Evolutionary conservation across 2,888 invertebrate genomes (phyloP).

Genomic region (Perizoma flavofasciatum): DNA sequence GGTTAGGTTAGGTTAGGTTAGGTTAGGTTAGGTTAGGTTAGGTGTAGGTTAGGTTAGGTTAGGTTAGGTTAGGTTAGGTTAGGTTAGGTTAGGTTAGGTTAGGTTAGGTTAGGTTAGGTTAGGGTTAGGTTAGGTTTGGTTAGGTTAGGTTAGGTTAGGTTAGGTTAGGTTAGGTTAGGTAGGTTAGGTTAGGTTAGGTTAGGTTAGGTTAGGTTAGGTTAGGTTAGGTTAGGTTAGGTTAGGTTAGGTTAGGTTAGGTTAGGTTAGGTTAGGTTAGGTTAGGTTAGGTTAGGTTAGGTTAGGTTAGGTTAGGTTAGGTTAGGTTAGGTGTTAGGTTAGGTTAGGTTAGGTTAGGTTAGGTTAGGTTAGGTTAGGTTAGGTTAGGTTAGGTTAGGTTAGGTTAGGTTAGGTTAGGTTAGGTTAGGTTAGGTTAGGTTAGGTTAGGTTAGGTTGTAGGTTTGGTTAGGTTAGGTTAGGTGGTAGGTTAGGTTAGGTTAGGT

Average conservation of each 20-base stretch:
- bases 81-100: slow-evolving; percentile 1
- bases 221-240: slow-evolving; percentile 1
- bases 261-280: slow-evolving; percentile 1
- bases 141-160: slow-evolving; percentile 1
- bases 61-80: slow-evolving; percentile 1
- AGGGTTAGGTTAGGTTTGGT: slow-evolving; percentile 1
- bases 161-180: slow-evolving; percentile 1
- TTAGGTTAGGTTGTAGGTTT: slow-evolving; percentile 1
- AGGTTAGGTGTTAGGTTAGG: slow-evolving; percentile 1
- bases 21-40: slow-evolving; percentile 1
- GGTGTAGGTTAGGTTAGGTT: slow-evolving; percentile 1
- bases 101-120: slow-evolving; percentile 1
- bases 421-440: slow-evolving; percentile 1
- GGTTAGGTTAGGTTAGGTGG: slow-evolving; percentile 1
- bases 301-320: slow-evolving; percentile 1
- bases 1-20: slow-evolving; percentile 1
- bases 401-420: slow-evolving; percentile 1
- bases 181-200: slow-evolving; percentile 1
- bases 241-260: slow-evolving; percentile 1
- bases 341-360: slow-evolving; percentile 1
- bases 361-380: slow-evolving; percentile 1
- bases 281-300: slow-evolving; percentile 1
- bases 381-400: slow-evolving; percentile 1
- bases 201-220: slow-evolving; percentile 1
- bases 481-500: slow-evolving; percentile 1